phyloP scores from a whole-genome alignment of 1,140 invertebrate genomes.

The Neuroterus valhalla region DNA sequence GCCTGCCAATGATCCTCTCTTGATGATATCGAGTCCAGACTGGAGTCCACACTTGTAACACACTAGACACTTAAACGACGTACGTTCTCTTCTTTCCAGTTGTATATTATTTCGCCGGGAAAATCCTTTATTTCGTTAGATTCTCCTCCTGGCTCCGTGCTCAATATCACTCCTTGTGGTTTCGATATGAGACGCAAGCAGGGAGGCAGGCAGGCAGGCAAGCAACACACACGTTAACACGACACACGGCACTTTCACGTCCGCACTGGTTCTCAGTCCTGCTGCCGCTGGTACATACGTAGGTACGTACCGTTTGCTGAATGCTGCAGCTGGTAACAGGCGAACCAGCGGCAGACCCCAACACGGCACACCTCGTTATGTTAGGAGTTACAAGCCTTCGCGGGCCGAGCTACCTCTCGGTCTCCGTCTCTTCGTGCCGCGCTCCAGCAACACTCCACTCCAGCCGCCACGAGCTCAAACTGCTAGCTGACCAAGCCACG shows the following conservation, averaged over 20 bases:
- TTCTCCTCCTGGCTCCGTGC: neutral
- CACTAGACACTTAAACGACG: slow-evolving; percentile 12
- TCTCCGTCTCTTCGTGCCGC: slow-evolving; percentile 42
- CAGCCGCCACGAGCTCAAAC: slow-evolving; percentile 37
- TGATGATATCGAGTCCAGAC: neutral
- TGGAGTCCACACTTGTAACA: slow-evolving; percentile 1
- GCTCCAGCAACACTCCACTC: slow-evolving; percentile 39
- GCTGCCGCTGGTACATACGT: slow-evolving; percentile 32
- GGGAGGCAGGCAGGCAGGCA: slow-evolving; percentile 15
- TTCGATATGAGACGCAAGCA: slow-evolving; percentile 17
- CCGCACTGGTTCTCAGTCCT: slow-evolving; percentile 55
- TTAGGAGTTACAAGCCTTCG: slow-evolving; percentile 62
- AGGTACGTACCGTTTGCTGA: slow-evolving; percentile 48
- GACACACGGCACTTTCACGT: slow-evolving; percentile 57
- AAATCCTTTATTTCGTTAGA: slow-evolving; percentile 31
- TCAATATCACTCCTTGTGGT: slow-evolving; percentile 21
- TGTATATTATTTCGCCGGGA: neutral
- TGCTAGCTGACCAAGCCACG: slow-evolving; percentile 56
- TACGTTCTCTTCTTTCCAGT: neutral
- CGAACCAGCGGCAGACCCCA: slow-evolving; percentile 47
- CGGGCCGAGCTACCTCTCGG: slow-evolving; percentile 56
- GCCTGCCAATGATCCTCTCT: neutral
- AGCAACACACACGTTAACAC: slow-evolving; percentile 8
- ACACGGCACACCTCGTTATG: slow-evolving; percentile 62
- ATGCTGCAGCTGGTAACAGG: slow-evolving; percentile 53